These are phyloP conservation scores for Diachrysia chrysitis DNA, from an alignment of 2,888 invertebrate species.

Conservation along the genomic window DNA sequence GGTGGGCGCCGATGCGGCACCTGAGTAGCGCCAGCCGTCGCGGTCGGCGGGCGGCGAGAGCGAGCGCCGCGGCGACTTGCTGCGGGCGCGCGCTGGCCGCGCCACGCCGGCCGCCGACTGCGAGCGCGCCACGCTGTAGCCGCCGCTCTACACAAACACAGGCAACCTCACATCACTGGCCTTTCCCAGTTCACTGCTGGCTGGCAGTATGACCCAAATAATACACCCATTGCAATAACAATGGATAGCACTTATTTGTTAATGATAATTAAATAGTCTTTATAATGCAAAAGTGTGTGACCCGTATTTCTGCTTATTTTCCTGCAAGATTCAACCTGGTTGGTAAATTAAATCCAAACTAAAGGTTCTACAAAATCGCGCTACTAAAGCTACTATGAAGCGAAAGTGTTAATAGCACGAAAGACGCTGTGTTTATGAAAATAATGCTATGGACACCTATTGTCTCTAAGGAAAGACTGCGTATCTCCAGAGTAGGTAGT, in stretches of 20 bases:
- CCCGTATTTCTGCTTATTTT: not conserved
- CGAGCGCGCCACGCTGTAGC: slow-evolving; percentile 91
- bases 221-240: not conserved
- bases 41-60: slow-evolving; percentile 93
- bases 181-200: too few relatives aligned
- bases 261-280: not conserved
- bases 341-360: not conserved
- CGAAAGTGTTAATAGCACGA: slow-evolving; percentile 9
- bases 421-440: not conserved
- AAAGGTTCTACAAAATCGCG: slow-evolving; percentile 14
- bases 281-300: not conserved
- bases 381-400: slow-evolving; percentile 32
- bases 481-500: not conserved
- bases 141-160: slow-evolving; percentile 75
- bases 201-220: not conserved
- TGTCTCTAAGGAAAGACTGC: not conserved
- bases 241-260: not conserved
- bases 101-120: slow-evolving; percentile 94
- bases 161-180: not conserved
- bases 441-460: not conserved
- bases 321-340: not conserved
- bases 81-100: slow-evolving; percentile 89
- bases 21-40: slow-evolving; percentile 90
- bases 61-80: slow-evolving; percentile 95
- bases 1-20: slow-evolving; percentile 77